A percentile compares a stretch with the other conserved stretches of the same genome.
These are phyloP conservation scores for Nasonia oneida DNA, from an alignment of 2,888 invertebrate species.

Conservation along the genomic window DNA sequence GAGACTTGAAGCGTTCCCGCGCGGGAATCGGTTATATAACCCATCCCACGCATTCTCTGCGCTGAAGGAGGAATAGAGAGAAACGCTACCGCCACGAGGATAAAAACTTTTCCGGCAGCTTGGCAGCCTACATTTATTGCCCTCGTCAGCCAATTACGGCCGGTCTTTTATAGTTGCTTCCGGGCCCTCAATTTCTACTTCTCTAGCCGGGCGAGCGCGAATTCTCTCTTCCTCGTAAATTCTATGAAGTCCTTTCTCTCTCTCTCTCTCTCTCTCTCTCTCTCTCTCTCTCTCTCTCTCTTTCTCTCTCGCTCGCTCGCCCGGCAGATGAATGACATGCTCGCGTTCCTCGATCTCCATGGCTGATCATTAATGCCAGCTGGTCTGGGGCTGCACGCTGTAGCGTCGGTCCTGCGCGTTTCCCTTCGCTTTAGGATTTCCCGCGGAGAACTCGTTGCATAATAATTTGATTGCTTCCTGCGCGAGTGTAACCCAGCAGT, in stretches of 20 bases:
- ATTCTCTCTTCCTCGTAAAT: constrained; percentile 18
- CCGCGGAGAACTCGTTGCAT: constrained; percentile 2
- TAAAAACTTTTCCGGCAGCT: constrained; percentile 21
- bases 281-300: not conserved
- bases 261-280: not conserved
- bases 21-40: not conserved
- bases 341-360: constrained; percentile 14
- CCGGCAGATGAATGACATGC: constrained; percentile 16
- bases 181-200: constrained; percentile 32
- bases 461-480: constrained; percentile 31
- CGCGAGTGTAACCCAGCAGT: not conserved
- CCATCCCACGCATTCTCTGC: not conserved
- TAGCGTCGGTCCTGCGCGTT: not conserved
- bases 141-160: constrained; percentile 42
- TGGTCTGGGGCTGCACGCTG: not conserved
- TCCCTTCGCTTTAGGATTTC: not conserved
- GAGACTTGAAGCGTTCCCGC: not conserved
- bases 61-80: not conserved
- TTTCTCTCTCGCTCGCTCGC: not conserved
- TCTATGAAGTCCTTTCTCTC: constrained; percentile 8
- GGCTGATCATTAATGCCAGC: not conserved
- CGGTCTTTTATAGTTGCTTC: constrained; percentile 23
- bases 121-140: constrained; percentile 44
- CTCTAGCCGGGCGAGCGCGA: not conserved
- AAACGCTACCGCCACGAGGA: not conserved